Percentiles rank a stretch among this genome's conserved stretches.
phyloP scores from a whole-genome alignment of 2,113 vertebrate genomes.

The Cyprinodon brontotheroides region DNA sequence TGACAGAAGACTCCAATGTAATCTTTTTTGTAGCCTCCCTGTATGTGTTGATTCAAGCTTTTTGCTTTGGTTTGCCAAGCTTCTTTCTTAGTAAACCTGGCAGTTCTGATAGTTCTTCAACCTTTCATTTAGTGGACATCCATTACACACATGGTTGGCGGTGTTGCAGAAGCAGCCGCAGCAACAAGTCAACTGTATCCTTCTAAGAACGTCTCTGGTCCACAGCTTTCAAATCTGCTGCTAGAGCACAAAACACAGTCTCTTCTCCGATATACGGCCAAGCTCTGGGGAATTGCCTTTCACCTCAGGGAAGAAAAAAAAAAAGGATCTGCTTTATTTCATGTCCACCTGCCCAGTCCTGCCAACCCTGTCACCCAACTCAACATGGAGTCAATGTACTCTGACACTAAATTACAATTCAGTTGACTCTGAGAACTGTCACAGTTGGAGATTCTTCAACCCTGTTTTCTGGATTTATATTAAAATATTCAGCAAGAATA shows the following conservation, averaged over 20 bases:
- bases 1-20: not conserved
- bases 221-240: constrained; percentile 58
- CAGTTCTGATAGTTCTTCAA: constrained; percentile 40
- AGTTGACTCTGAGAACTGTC: constrained; percentile 8
- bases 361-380: constrained; percentile 26
- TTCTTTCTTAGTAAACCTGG: constrained; percentile 22
- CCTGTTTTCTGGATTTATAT: constrained; percentile 10
- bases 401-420: constrained; percentile 48
- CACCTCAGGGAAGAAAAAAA: constrained; percentile 30
- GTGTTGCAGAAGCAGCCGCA: constrained; percentile 23
- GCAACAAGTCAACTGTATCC: constrained; percentile 44
- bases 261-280: constrained; percentile 8
- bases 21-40: not conserved
- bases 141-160: constrained; percentile 57
- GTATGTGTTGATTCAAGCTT: constrained; percentile 26
- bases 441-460: constrained; percentile 41
- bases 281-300: constrained; percentile 39
- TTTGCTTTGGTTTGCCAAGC: constrained; percentile 19
- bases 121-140: constrained; percentile 46
- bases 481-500: constrained; percentile 54
- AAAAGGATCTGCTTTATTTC: constrained; percentile 43
- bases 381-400: constrained; percentile 23
- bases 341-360: constrained; percentile 20
- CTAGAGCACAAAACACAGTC: constrained; percentile 16
- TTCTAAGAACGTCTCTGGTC: constrained; percentile 37